Percentiles rank a stretch among this genome's conserved stretches.
Evolutionary conservation across 1,140 invertebrate species (phyloP).

Genomic region (Schlechtendalia chinensis): DNA sequence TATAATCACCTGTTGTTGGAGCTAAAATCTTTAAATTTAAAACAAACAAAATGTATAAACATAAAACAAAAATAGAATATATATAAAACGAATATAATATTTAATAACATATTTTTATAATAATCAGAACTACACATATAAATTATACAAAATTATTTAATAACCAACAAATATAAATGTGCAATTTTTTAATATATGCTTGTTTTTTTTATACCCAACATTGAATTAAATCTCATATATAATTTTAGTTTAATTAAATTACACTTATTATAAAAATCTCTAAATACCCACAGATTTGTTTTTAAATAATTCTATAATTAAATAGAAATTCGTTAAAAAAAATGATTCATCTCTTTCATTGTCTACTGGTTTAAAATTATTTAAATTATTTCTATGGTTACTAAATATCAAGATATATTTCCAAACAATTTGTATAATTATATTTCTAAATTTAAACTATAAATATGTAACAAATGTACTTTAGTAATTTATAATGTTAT

Average conservation of each 20-base stretch:
- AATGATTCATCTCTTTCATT: too few relatives aligned
- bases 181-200: too few relatives aligned
- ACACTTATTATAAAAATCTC: too few relatives aligned
- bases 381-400: background rate
- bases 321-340: too few relatives aligned
- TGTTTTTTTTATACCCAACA: background rate
- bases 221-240: background rate
- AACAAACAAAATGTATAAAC: background rate
- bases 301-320: background rate
- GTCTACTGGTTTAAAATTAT: background rate
- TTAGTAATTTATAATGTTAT: background rate
- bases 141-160: too few relatives aligned
- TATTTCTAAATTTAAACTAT: background rate
- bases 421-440: background rate
- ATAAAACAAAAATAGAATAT: too few relatives aligned
- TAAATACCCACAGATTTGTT: too few relatives aligned
- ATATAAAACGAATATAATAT: too few relatives aligned
- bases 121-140: background rate
- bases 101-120: background rate
- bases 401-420: background rate
- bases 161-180: too few relatives aligned
- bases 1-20: slow-evolving; percentile 60
- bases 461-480: background rate
- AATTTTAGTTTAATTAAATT: background rate
- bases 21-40: slow-evolving; percentile 54